phyloP scores from a whole-genome alignment of 2,113 vertebrate species.

The Hippoglossus stenolepis region DNA sequence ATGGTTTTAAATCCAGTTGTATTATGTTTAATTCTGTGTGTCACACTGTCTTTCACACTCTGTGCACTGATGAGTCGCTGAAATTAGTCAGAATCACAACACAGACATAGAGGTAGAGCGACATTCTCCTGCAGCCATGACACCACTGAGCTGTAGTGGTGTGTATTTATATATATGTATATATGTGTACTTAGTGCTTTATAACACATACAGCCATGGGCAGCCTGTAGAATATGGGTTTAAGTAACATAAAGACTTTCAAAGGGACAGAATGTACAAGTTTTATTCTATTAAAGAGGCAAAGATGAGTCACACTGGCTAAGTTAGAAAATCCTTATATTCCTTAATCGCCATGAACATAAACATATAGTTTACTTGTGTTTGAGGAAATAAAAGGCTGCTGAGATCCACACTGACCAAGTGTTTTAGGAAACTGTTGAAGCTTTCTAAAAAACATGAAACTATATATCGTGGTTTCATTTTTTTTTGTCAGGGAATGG shows the following conservation, averaged over 20 bases:
- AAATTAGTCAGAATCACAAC: conserved; percentile 66
- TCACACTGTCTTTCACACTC: conserved; percentile 63
- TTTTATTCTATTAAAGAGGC: too few relatives aligned
- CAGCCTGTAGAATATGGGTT: too few relatives aligned
- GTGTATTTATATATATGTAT: background rate
- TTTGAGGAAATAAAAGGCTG: background rate
- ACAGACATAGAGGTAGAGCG: conserved; percentile 6
- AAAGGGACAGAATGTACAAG: too few relatives aligned
- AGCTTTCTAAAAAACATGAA: background rate
- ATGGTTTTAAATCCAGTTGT: conserved; percentile 37
- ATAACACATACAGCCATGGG: background rate
- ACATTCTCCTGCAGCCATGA: conserved; percentile 31
- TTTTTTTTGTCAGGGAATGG: too few relatives aligned
- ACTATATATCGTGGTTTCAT: background rate
- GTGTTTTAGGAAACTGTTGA: background rate
- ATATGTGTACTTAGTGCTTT: conserved; percentile 10
- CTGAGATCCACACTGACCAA: background rate
- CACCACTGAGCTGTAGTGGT: background rate
- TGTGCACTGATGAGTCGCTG: conserved; percentile 48
- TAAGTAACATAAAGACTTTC: too few relatives aligned
- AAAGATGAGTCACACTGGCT: too few relatives aligned
- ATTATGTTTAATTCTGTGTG: conserved; percentile 56
- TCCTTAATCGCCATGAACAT: background rate
- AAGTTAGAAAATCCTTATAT: background rate
- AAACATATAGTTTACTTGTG: background rate